These are phyloP conservation scores for Pterocles burchelli DNA, from an alignment of 2,113 vertebrate genomes.

Conservation along the genomic window DNA sequence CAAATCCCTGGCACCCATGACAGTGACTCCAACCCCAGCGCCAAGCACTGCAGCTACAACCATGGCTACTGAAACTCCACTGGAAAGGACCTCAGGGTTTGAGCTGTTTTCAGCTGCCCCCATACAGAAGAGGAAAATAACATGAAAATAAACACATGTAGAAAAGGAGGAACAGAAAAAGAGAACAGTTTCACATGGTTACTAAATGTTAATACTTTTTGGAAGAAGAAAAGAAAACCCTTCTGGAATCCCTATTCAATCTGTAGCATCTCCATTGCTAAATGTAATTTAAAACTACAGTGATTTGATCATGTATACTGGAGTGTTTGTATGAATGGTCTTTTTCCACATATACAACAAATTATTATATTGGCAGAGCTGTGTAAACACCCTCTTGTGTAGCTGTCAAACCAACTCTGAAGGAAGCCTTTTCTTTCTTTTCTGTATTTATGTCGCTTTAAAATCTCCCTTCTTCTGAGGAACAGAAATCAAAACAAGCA, in stretches of 20 bases:
- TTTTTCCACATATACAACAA: background rate
- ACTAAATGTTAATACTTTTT: background rate
- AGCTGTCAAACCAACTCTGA: background rate
- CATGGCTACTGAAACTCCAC: no score
- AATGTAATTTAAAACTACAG: background rate
- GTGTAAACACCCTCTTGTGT: background rate
- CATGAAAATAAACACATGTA: no score
- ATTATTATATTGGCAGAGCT: background rate
- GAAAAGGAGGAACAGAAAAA: background rate
- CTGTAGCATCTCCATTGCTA: background rate
- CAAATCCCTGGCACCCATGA: no score
- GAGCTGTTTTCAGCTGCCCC: no score
- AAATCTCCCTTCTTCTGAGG: background rate
- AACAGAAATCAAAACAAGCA: background rate
- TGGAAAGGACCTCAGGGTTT: no score
- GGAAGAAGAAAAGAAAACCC: background rate
- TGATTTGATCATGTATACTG: background rate
- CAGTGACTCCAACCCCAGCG: no score
- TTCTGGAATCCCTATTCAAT: background rate
- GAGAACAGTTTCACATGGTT: background rate
- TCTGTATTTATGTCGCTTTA: background rate
- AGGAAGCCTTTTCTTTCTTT: background rate
- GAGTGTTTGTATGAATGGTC: background rate
- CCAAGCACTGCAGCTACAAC: no score
- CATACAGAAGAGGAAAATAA: no score